Conservation (phyloP, 2,888 invertebrate genomes). For the Catocala sponsa region DNA sequence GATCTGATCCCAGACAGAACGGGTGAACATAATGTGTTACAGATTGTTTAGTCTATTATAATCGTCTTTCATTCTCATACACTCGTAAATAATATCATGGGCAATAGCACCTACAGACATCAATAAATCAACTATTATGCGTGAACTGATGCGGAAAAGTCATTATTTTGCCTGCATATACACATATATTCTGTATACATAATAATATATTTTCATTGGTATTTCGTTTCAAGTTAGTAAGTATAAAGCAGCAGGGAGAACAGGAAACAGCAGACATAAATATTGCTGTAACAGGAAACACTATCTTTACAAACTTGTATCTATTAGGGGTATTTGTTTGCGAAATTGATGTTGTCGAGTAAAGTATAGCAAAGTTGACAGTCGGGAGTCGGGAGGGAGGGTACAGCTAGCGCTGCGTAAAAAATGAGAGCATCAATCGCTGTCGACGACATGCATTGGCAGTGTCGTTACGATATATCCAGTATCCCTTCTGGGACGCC, state of each 20-base stretch:
- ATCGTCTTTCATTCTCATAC: no score
- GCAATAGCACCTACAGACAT: not conserved
- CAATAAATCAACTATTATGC: not conserved
- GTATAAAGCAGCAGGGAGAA: constrained; percentile 29
- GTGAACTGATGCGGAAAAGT: not conserved
- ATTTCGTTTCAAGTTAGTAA: constrained; percentile 22
- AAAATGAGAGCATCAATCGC: constrained; percentile 58
- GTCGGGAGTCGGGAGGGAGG: constrained; percentile 16
- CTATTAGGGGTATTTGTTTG: constrained; percentile 51
- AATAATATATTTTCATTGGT: constrained; percentile 23
- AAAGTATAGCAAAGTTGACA: constrained; percentile 37
- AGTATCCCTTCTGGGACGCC: constrained; percentile 19
- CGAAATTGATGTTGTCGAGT: constrained; percentile 47
- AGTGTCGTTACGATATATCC: constrained; percentile 18
- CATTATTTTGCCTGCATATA: not conserved
- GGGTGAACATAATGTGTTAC: no score
- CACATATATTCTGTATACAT: not conserved
- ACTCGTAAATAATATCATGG: not conserved
- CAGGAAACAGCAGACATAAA: constrained; percentile 52
- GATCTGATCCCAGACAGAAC: no score
- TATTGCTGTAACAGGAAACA: constrained; percentile 47
- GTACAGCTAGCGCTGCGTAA: constrained; percentile 31
- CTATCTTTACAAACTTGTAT: constrained; percentile 51
- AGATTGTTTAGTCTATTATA: no score
- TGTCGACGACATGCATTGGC: constrained; percentile 53